A percentile compares a stretch with the other conserved stretches of the same genome.
phyloP scores from a whole-genome alignment of 2,113 vertebrate species.

The Solenodon paradoxus region DNA sequence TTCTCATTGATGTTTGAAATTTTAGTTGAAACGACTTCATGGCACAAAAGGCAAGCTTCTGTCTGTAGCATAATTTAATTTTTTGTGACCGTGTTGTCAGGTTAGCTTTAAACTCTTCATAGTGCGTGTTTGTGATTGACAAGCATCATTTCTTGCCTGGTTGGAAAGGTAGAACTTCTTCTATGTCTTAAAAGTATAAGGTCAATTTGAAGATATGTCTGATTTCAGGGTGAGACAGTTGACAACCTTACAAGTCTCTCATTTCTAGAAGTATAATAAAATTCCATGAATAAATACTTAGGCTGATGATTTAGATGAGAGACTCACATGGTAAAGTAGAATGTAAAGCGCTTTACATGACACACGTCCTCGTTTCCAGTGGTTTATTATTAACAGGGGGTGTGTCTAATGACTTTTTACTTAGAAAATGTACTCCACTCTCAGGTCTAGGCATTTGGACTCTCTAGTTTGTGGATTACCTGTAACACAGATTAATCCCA shows the following conservation, averaged over 20 bases:
- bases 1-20: slow-evolving; percentile 59
- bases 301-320: background rate
- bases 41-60: slow-evolving; percentile 42
- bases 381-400: slow-evolving; percentile 52
- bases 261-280: slow-evolving; percentile 42
- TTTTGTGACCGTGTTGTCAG: background rate
- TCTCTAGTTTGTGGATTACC: slow-evolving; percentile 70
- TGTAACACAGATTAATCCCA: slow-evolving; percentile 72
- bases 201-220: background rate
- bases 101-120: background rate
- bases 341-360: slow-evolving; percentile 30
- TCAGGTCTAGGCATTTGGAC: slow-evolving; percentile 58
- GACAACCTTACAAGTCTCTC: background rate
- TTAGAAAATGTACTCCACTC: slow-evolving; percentile 56
- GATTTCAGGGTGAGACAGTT: background rate
- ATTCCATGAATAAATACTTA: slow-evolving; percentile 30
- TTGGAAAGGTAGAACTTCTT: background rate
- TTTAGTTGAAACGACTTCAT: slow-evolving; percentile 44
- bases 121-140: background rate
- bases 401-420: slow-evolving; percentile 58
- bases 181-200: slow-evolving; percentile 7
- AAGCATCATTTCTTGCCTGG: background rate
- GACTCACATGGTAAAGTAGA: background rate
- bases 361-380: slow-evolving; percentile 37
- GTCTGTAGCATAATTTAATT: slow-evolving; percentile 50